Evolutionary conservation across 2,888 invertebrate genomes (phyloP).

Genomic region (Cerastoderma edule): DNA sequence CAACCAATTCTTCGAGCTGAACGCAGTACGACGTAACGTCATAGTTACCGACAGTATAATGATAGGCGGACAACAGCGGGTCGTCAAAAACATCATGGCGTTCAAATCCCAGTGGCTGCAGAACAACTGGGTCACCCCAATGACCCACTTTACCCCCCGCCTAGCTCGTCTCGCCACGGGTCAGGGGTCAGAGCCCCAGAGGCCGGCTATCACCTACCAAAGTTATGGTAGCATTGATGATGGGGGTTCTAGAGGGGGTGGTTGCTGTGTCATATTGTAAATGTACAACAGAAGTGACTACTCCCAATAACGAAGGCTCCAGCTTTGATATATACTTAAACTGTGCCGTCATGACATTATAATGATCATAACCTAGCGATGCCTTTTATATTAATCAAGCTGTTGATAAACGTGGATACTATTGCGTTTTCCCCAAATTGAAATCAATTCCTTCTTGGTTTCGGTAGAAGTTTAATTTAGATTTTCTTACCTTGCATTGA

Average conservation of each 20-base stretch:
- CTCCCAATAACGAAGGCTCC: too few species aligned
- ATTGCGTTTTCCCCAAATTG: too few species aligned
- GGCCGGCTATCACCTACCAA: conserved; percentile 18
- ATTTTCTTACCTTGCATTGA: too few species aligned
- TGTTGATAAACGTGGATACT: too few species aligned
- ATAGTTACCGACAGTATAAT: conserved; percentile 37
- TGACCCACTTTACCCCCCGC: conserved; percentile 23
- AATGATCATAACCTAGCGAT: too few species aligned
- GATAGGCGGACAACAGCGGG: conserved; percentile 44
- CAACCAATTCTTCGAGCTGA: conserved; percentile 49
- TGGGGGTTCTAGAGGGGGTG: neutral
- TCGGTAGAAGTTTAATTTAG: too few species aligned
- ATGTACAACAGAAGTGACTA: too few species aligned
- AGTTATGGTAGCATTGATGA: neutral
- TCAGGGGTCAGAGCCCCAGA: neutral
- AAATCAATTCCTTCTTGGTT: too few species aligned
- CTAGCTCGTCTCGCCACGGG: conserved; percentile 28
- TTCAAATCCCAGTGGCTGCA: conserved; percentile 38
- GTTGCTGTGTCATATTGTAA: conserved; percentile 10
- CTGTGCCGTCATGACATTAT: too few species aligned
- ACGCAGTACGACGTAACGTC: conserved; percentile 32
- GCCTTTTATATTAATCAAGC: too few species aligned
- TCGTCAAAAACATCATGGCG: conserved; percentile 42
- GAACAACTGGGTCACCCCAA: conserved; percentile 29
- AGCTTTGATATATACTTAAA: too few species aligned